A percentile compares a stretch with the other conserved stretches of the same genome.
These are phyloP conservation scores for Rapana venosa DNA, from an alignment of 2,888 invertebrate species.

Conservation along the genomic window DNA sequence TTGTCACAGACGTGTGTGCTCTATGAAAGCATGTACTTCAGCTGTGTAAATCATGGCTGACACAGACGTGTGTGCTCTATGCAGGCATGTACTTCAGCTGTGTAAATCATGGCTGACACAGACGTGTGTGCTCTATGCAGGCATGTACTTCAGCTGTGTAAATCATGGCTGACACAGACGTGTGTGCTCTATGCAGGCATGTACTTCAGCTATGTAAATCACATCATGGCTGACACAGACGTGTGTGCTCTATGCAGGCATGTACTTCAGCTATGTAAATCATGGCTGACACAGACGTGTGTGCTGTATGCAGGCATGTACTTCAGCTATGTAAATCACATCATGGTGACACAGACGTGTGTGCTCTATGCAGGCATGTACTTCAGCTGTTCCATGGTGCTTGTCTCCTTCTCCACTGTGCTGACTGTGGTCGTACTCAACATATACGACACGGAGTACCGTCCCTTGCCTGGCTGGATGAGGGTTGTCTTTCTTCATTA, in stretches of 20 bases:
- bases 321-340: neutral
- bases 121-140: neutral
- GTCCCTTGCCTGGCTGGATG: constrained; percentile 41
- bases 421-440: constrained; percentile 44
- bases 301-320: neutral
- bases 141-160: too few species aligned
- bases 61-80: neutral
- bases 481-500: neutral
- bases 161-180: too few species aligned
- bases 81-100: neutral
- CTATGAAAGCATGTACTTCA: too few species aligned
- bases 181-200: neutral
- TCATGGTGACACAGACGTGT: too few species aligned
- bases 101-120: too few species aligned
- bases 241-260: too few species aligned
- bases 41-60: too few species aligned
- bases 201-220: too few species aligned
- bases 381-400: constrained; percentile 36
- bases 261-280: too few species aligned
- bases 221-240: too few species aligned
- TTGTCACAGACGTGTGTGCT: neutral
- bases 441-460: constrained; percentile 28
- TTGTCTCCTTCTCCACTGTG: constrained; percentile 40
- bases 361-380: constrained; percentile 26
- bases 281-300: neutral